Evolutionary conservation across 2,113 vertebrate genomes (phyloP).

Genomic region (Benitochromis conjunctus): DNA sequence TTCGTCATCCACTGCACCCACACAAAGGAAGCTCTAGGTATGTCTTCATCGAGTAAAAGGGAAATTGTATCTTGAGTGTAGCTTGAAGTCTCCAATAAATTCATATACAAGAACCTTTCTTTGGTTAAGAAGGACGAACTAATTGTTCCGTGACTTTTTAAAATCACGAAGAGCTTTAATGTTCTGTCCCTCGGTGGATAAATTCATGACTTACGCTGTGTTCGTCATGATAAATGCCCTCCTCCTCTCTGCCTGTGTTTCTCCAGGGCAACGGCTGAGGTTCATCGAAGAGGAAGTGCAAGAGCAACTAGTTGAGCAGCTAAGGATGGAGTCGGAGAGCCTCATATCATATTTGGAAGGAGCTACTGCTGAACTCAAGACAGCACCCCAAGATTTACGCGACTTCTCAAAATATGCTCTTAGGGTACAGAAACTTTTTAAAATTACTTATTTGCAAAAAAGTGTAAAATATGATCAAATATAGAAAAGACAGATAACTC

Average conservation of each 20-base stretch:
- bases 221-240: neutral
- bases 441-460: neutral
- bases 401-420: slow-evolving; percentile 66
- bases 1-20: slow-evolving; percentile 63
- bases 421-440: slow-evolving; percentile 55
- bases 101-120: neutral
- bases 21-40: slow-evolving; percentile 67
- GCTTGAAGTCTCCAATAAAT: neutral
- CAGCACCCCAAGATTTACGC: slow-evolving; percentile 55
- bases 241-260: neutral
- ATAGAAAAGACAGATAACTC: neutral
- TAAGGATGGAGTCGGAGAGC: slow-evolving; percentile 45
- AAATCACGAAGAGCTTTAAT: neutral
- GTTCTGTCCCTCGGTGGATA: neutral
- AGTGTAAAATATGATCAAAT: neutral
- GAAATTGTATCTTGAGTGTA: neutral
- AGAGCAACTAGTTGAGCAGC: slow-evolving; percentile 57
- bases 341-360: slow-evolving; percentile 65
- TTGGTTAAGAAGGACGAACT: neutral
- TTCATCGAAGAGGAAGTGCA: slow-evolving; percentile 60
- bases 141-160: neutral
- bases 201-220: neutral
- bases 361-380: slow-evolving; percentile 46
- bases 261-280: slow-evolving; percentile 63
- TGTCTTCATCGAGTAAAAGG: neutral